Conservation (phyloP, 2,888 invertebrate species). For the Lasioglossum figueresi region DNA sequence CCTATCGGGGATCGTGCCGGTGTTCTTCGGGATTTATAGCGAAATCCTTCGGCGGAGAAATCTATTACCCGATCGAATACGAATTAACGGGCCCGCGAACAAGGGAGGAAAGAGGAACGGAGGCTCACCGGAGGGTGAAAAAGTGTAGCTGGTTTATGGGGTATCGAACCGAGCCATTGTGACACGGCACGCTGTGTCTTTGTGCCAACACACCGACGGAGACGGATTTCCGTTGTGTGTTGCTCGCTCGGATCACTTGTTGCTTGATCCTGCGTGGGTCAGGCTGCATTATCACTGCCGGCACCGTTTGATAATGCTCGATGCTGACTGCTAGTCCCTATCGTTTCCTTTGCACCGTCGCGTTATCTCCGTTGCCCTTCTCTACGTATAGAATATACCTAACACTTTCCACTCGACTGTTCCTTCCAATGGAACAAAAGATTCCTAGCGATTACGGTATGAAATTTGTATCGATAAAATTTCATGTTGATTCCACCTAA, state of each 20-base stretch:
- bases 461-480: neutral
- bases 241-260: slow-evolving; percentile 69
- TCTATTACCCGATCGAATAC: slow-evolving; percentile 45
- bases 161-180: slow-evolving; percentile 64
- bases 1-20: neutral
- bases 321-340: neutral
- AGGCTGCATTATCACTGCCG: slow-evolving; percentile 38
- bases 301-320: slow-evolving; percentile 11
- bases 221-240: slow-evolving; percentile 58
- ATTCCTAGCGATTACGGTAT: too few relatives aligned
- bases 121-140: slow-evolving; percentile 63
- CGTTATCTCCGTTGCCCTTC: neutral
- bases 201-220: slow-evolving; percentile 56
- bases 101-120: slow-evolving; percentile 52
- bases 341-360: neutral
- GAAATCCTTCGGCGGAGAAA: neutral
- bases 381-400: neutral
- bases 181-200: slow-evolving; percentile 59
- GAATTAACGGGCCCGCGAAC: slow-evolving; percentile 51
- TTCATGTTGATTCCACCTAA: neutral
- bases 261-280: slow-evolving; percentile 64
- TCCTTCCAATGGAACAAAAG: neutral
- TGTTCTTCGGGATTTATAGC: neutral
- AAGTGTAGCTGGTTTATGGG: slow-evolving; percentile 62
- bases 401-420: neutral